These are phyloP conservation scores for Brachionus rubens DNA, from an alignment of 1,140 invertebrate genomes.

Conservation along the genomic window DNA sequence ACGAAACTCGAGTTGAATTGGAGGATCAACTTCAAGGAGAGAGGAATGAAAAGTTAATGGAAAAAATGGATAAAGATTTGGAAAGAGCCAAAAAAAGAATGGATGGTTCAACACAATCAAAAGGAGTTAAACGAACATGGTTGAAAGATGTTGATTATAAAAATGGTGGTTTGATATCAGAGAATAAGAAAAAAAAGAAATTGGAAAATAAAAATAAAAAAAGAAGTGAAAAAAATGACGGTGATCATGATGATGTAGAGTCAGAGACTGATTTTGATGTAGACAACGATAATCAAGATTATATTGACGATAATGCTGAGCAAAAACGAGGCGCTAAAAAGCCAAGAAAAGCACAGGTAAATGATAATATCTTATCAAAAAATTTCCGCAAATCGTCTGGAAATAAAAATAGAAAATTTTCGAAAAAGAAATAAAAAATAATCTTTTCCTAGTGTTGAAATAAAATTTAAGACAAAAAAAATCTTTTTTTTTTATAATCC, in stretches of 20 bases:
- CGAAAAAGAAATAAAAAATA: background rate
- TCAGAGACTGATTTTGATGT: constrained; percentile 11
- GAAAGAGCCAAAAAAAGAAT: background rate
- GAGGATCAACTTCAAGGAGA: constrained; percentile 10
- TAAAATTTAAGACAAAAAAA: too few species aligned
- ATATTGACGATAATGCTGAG: constrained; percentile 18
- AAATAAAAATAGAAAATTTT: constrained; percentile 3
- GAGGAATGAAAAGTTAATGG: constrained; percentile 37
- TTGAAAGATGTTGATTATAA: constrained; percentile 22
- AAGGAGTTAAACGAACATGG: background rate
- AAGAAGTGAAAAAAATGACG: background rate
- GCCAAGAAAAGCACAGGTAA: background rate
- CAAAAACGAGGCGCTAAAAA: background rate
- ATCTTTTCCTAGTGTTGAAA: background rate
- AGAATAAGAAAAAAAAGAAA: constrained; percentile 40
- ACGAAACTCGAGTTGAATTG: background rate
- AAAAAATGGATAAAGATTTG: constrained; percentile 44
- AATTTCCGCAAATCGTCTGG: constrained; percentile 4
- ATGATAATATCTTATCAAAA: constrained; percentile 27
- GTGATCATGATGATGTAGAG: background rate
- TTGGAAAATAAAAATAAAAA: background rate
- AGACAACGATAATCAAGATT: background rate
- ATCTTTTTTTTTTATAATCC: too few species aligned
- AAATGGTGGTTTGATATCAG: background rate
- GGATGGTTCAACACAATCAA: background rate